Conservation (phyloP, 2,113 vertebrate genomes). For the Sceloporus tristichus region DNA sequence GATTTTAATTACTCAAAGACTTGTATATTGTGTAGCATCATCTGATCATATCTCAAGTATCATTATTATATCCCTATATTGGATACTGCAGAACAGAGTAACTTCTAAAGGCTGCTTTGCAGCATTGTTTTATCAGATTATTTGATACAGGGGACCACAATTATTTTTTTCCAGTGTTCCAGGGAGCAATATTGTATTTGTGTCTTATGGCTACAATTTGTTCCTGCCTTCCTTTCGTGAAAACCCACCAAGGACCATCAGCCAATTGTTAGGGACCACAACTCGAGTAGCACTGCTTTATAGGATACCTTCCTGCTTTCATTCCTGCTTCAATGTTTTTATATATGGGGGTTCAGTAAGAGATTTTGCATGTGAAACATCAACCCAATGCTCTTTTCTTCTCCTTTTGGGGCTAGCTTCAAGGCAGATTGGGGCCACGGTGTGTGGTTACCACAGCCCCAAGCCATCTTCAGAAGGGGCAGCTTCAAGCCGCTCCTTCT, state of each 20-base stretch:
- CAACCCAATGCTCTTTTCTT: neutral
- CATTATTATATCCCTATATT: conserved; percentile 51
- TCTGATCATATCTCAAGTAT: conserved; percentile 55
- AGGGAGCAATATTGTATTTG: too few relatives aligned
- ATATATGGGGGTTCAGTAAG: neutral
- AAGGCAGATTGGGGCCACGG: too few relatives aligned
- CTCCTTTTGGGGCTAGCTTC: too few relatives aligned
- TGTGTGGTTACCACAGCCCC: too few relatives aligned
- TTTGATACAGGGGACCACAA: too few relatives aligned
- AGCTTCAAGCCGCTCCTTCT: too few relatives aligned
- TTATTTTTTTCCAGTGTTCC: too few relatives aligned
- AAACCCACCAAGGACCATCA: too few relatives aligned
- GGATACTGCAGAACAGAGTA: conserved; percentile 49
- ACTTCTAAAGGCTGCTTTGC: neutral
- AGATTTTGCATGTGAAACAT: conserved; percentile 4
- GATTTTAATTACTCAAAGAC: conserved; percentile 64
- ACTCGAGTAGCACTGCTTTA: neutral
- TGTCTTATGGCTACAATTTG: too few relatives aligned
- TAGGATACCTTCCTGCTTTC: neutral
- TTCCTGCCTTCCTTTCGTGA: too few relatives aligned
- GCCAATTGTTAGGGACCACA: too few relatives aligned
- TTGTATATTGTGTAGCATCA: conserved; percentile 55
- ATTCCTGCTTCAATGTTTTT: neutral
- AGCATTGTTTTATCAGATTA: neutral
- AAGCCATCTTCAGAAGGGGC: too few relatives aligned